Conservation (phyloP, 2,113 vertebrate species). For the Reinhardtius hippoglossoides region DNA sequence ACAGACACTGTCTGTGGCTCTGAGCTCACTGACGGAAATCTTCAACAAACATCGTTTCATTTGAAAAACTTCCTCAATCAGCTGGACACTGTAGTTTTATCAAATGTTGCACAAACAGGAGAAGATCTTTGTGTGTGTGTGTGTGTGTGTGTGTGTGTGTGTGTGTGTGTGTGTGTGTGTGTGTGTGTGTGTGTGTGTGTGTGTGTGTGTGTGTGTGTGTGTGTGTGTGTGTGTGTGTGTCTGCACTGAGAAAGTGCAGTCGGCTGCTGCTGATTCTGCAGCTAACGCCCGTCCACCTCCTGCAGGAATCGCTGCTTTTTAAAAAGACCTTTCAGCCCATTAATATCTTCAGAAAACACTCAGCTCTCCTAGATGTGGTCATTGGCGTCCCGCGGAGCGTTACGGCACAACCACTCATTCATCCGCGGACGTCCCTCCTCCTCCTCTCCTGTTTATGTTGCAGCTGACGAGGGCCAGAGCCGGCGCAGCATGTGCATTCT, state of each 20-base stretch:
- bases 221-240: too few species aligned
- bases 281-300: slow-evolving; percentile 13
- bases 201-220: too few species aligned
- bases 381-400: slow-evolving; percentile 49
- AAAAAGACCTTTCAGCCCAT: slow-evolving; percentile 60
- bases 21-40: too few species aligned
- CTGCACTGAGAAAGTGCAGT: slow-evolving; percentile 49
- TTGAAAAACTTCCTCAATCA: too few species aligned
- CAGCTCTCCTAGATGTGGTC: slow-evolving; percentile 63
- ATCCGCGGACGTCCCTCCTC: slow-evolving; percentile 45
- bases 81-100: too few species aligned
- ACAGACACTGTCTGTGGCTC: too few species aligned
- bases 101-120: too few species aligned
- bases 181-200: too few species aligned
- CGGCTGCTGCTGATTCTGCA: slow-evolving; percentile 14
- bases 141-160: too few species aligned
- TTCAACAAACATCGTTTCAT: too few species aligned
- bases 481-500: slow-evolving; percentile 93
- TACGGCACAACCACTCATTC: slow-evolving; percentile 68
- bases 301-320: slow-evolving; percentile 16
- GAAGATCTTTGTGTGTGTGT: too few species aligned
- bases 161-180: too few species aligned
- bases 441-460: slow-evolving; percentile 65
- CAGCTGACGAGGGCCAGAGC: slow-evolving; percentile 94
- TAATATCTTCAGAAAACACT: slow-evolving; percentile 57